Base-by-base conservation (phyloP, 2,797 vertebrate species). In the Coregonus ussuriensis region DNA sequence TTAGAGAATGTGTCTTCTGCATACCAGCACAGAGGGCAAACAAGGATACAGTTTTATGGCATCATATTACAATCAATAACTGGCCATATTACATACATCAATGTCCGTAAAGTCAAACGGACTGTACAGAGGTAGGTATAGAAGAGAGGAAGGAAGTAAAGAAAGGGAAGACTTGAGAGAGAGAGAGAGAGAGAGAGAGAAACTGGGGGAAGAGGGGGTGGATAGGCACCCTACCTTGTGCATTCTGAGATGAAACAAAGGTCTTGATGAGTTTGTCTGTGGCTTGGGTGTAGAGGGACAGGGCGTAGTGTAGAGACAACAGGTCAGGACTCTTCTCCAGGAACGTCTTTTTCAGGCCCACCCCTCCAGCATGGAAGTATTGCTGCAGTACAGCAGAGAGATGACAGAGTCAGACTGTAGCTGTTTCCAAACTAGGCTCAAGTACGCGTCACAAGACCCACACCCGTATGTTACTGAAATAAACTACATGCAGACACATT, bases 181-280 rank as follows among this genome's bases (percentile, higher is more conserved):
- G 14, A 69, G 31, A 69, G 35, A 18, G 47, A 54, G 15, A 18
- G 68, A 25, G 33, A 59, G 29, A 31, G 16, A 35, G 25, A 33
- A 1, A 33, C 4, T 4, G 15, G 18, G 71, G 53, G 25, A 37
- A 51, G 56, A 51, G 37, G 18, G 35, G 7, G 15, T 14, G 21
- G 21, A 75, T 4, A 75, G 69, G 78, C 6, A 21, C n/a, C 88
- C 92, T 95, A 99, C 98, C 97, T 95, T 99, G 98, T 0, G 96
- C 86, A 0, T 96, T 94, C 89, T 99, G 98, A 0, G 98, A 98
- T 90, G 98, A 97, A 85, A 99, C 97, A 14, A 99, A 99, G 62
- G 98, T 99, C 93, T 96, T 97, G 90, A 99, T 97, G 84, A 99
- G 98, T 86, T 98, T 97, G 91, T 99, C 98, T 0, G 98, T 99